Evolutionary conservation across 2,888 invertebrate genomes (phyloP), one percentile per base, ranked within the genome.

Genomic region (Trisateles emortualis): DNA sequence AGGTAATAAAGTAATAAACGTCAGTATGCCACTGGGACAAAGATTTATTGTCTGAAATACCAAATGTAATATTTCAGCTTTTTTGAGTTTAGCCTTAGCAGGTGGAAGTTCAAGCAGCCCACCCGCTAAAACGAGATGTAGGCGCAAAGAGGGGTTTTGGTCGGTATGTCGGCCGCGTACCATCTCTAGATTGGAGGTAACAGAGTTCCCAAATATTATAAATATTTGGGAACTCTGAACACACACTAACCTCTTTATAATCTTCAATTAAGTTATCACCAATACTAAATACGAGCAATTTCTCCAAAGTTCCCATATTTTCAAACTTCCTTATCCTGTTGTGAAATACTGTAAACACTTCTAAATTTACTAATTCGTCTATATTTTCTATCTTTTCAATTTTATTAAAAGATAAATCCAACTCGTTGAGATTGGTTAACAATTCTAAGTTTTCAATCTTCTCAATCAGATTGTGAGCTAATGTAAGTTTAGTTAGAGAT

Each of bases 401-500:
- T 78, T 95, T 96, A 87, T 98, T 98, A 77, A 98, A 98, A 0
- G 98, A 98, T 19, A 98, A 90, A 87, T 98, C 97, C 33, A 98
- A 88, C 88, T 98, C 97, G 35, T 94, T 95, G 0, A 98, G 90
- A 55, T 96, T 94, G 0, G 94, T 94, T 0, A 98, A 88, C 64
- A 89, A 90, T 35, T 96, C 96, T 36, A 98, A 89, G 78, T 97
- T 96, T 90, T 98, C 97, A 46, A 98, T 98, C 79, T 95, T 96
- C 79, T 98, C 97, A 50, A 98, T 97, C 50, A 95, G 94, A 83
- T 98, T 98, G 79, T 97, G 97, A 60, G 96, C 96, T 43, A 98
- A 84, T 40, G 96, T 96, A 10, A 98, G 90, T 79, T 96, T 97
- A 0, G 94, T 96, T 9, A 98, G 88, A 48, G 95, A 95, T 44